phyloP scores from a whole-genome alignment of 2,888 invertebrate species.

The Calliopum simillimum region DNA sequence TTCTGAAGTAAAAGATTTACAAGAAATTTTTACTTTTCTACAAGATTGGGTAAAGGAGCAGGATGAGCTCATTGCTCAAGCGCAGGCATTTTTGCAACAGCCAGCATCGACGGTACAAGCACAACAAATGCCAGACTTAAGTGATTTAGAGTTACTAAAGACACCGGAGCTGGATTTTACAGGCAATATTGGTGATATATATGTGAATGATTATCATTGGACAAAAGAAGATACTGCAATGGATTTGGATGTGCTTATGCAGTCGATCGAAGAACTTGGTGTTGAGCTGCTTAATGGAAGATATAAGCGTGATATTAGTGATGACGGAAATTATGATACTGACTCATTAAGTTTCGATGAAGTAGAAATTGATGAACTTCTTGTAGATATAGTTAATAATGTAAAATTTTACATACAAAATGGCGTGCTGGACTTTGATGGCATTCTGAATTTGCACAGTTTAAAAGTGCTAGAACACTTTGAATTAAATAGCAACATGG shows the following conservation, averaged over 20 bases:
- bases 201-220: conserved; percentile 58
- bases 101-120: background rate
- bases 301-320: conserved; percentile 41
- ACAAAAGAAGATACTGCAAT: conserved; percentile 52
- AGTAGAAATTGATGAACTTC: conserved; percentile 56
- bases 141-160: conserved; percentile 45
- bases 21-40: conserved; percentile 57
- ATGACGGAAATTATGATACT: conserved; percentile 48
- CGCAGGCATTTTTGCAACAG: conserved; percentile 43
- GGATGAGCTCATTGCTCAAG: conserved; percentile 50
- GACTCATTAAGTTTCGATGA: conserved; percentile 53
- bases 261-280: conserved; percentile 52
- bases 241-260: conserved; percentile 53
- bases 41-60: conserved; percentile 57
- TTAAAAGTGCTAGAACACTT: conserved; percentile 43
- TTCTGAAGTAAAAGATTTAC: conserved; percentile 59
- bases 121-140: conserved; percentile 27
- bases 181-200: conserved; percentile 54
- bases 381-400: conserved; percentile 60
- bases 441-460: conserved; percentile 52
- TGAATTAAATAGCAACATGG: conserved; percentile 16
- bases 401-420: conserved; percentile 55
- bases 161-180: conserved; percentile 52
- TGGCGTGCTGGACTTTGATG: conserved; percentile 53
- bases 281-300: conserved; percentile 18